phyloP scores from a whole-genome alignment of 2,888 invertebrate genomes.

The Incurvaria masculella region DNA sequence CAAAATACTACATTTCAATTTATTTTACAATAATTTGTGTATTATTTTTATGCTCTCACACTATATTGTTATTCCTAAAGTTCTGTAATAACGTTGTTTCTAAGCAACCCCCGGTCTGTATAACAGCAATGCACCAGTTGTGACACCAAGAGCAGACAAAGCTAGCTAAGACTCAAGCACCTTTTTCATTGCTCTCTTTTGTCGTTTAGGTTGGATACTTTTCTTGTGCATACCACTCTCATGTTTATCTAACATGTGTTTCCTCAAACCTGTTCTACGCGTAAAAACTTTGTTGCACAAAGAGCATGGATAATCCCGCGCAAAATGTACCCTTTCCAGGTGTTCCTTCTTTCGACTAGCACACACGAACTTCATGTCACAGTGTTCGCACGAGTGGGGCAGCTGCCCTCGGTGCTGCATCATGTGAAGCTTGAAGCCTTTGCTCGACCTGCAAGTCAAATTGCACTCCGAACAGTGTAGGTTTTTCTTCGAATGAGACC shows the following conservation, averaged over 20 bases:
- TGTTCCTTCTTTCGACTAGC: conserved; percentile 39
- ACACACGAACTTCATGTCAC: conserved; percentile 36
- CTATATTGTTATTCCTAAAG: too few relatives aligned
- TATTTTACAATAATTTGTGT: too few relatives aligned
- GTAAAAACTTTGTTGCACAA: neutral
- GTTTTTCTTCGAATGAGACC: conserved; percentile 41
- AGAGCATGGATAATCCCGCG: conserved; percentile 17
- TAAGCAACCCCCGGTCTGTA: too few relatives aligned
- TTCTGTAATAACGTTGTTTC: too few relatives aligned
- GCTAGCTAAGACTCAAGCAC: too few relatives aligned
- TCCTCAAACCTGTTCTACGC: neutral
- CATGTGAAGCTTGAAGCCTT: conserved; percentile 35
- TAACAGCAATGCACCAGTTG: too few relatives aligned
- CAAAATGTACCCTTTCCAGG: conserved; percentile 33
- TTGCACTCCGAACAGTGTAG: conserved; percentile 37
- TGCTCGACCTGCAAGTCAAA: conserved; percentile 34
- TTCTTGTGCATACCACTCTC: too few relatives aligned
- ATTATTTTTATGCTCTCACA: too few relatives aligned
- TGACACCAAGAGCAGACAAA: too few relatives aligned
- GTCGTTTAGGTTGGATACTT: too few relatives aligned
- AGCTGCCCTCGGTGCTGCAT: conserved; percentile 42
- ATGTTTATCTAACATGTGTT: neutral
- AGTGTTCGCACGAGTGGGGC: conserved; percentile 38
- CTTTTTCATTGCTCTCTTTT: too few relatives aligned
- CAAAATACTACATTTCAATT: too few relatives aligned